Evolutionary conservation across 2,797 vertebrate genomes (phyloP).

Genomic region (Menidia menidia): DNA sequence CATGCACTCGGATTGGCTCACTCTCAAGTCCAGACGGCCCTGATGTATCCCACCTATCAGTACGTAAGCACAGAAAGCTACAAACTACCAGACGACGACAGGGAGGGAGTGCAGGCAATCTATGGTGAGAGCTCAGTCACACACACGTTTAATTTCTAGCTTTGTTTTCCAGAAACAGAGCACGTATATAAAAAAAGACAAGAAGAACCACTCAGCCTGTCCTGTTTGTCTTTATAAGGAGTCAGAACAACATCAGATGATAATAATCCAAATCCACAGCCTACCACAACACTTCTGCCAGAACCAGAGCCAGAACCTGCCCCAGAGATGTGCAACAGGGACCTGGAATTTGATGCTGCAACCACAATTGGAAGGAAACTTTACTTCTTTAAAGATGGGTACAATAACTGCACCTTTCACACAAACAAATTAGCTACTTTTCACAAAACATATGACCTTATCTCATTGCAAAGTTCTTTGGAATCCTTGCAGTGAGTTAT

Average conservation of each 20-base stretch:
- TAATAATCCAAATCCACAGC: constrained; percentile 16
- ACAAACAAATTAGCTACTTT: background rate
- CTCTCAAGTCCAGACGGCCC: constrained; percentile 57
- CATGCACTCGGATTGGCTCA: constrained; percentile 76
- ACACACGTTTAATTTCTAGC: background rate
- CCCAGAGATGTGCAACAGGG: constrained; percentile 48
- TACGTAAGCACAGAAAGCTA: constrained; percentile 51
- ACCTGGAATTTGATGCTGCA: constrained; percentile 57
- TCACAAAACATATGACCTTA: background rate
- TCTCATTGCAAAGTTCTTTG: background rate
- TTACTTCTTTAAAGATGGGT: constrained; percentile 64
- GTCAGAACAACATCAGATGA: constrained; percentile 21
- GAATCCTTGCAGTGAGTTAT: too few relatives aligned
- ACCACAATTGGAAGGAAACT: constrained; percentile 37
- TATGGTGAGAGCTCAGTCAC: constrained; percentile 39
- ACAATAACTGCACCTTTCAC: constrained; percentile 1
- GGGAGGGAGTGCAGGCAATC: constrained; percentile 64
- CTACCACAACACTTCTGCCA: constrained; percentile 1
- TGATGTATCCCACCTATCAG: constrained; percentile 47
- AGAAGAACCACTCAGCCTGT: too few relatives aligned
- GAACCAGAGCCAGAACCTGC: constrained; percentile 40
- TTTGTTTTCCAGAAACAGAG: background rate
- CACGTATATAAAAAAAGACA: too few relatives aligned
- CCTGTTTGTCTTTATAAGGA: constrained; percentile 27
- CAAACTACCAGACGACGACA: constrained; percentile 63